Evolutionary conservation across 2,113 vertebrate species (phyloP), one percentile per base, ranked within the genome.

Genomic region (Cyprichromis sp.): DNA sequence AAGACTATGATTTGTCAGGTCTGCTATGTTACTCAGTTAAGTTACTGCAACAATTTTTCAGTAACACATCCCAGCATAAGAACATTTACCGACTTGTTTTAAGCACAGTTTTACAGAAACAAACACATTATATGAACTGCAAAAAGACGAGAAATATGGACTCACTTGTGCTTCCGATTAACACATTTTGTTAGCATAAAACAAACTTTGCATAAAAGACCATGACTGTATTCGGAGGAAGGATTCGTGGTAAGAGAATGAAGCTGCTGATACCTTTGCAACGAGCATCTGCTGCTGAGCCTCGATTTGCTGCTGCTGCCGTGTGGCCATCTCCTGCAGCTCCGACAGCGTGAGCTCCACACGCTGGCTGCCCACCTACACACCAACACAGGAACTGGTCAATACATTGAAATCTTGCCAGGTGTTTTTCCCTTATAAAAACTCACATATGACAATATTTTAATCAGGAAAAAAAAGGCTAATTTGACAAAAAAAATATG

Each of bases 261-360:
- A 61, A 88, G 12, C 55, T 3, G 38, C 47, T 8, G 42, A 50
- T 94, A 96, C 95, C 95, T 96, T 96, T 80, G 95, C 95, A 31
- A 96, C 95, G 7, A 96, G 95, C 95, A 96, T 96, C 89, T 96
- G 95, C 87, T 96, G 95, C 88, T 96, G 95, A 85, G 94, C 95
- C 80, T 96, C 95, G 5, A 96, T 96, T 82, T 96, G 95, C 86
- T 96, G 95, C 94, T 96, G 95, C 86, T 96, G 95, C 86, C 95
- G 87, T 3, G 92, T 94, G 78, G 95, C 95, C 95, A 96, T 96
- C 86, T 96, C 95, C 91, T 96, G 95, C 90, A 96, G 95, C 93
- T 96, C 95, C 14, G 95, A 94, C 78, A 96, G 94, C 0, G 95
- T 96, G 61, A 95, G 95, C 92, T 96, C 95, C 90, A 95, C 95